phyloP scores from a whole-genome alignment of 1,140 invertebrate genomes.

The Sesamia nonagrioides region DNA sequence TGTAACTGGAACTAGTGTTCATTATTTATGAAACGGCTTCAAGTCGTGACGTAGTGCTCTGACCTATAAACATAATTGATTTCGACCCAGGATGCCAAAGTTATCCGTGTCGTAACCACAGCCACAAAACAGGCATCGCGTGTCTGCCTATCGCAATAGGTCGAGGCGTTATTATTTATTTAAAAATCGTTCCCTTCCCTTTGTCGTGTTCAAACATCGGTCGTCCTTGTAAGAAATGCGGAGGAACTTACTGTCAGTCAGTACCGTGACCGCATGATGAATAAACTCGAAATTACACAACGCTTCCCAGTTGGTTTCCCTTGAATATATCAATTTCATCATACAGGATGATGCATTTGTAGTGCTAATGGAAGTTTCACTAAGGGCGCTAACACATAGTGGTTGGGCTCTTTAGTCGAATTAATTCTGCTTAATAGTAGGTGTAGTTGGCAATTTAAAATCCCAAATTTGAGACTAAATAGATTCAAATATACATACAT shows the following conservation, averaged over 20 bases:
- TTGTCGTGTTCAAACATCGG: conserved; percentile 5
- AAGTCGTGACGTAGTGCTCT: no score
- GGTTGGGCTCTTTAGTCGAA: not conserved
- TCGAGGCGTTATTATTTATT: not conserved
- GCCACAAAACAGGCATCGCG: conserved; percentile 1
- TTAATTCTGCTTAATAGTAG: no score
- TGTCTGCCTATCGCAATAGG: not conserved
- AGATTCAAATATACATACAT: no score
- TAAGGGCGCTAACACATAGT: conserved; percentile 5
- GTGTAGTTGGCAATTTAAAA: no score
- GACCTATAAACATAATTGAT: conserved; percentile 10
- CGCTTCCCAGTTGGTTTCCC: conserved; percentile 27
- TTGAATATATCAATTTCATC: conserved; percentile 31
- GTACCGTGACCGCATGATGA: conserved; percentile 22
- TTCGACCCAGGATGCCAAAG: not conserved
- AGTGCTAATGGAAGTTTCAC: conserved; percentile 41
- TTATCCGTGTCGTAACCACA: not conserved
- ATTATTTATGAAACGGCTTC: not conserved
- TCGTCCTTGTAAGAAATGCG: conserved; percentile 17
- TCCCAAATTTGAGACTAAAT: no score
- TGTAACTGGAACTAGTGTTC: not conserved
- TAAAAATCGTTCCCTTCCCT: not conserved
- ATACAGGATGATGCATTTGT: conserved; percentile 39
- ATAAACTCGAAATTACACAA: conserved; percentile 25
- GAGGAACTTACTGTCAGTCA: conserved; percentile 30